phyloP scores from a whole-genome alignment of 2,888 invertebrate species.

The Orgyia antiqua region DNA sequence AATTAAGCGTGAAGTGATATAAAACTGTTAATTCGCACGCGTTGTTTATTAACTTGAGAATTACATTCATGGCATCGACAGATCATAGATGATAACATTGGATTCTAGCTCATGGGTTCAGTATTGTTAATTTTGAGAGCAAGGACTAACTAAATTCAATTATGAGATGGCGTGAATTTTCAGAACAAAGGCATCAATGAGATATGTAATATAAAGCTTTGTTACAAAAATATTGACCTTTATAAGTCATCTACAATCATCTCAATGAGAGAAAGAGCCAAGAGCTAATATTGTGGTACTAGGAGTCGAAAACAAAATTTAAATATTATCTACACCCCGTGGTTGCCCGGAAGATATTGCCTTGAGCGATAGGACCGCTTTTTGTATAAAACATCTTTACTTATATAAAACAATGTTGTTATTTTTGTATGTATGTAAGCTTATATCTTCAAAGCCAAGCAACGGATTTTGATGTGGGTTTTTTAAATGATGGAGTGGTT shows the following conservation, averaged over 20 bases:
- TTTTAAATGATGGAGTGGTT: too few species aligned
- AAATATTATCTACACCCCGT: too few species aligned
- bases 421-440: too few species aligned
- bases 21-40: conserved; percentile 19
- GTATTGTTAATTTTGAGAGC: conserved; percentile 21
- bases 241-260: conserved; percentile 30
- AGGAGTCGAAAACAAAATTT: too few species aligned
- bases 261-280: conserved; percentile 27
- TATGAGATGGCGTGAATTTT: conserved; percentile 14
- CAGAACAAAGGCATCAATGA: conserved; percentile 18
- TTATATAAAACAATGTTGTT: too few species aligned
- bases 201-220: conserved; percentile 12
- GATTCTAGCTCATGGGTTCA: conserved; percentile 21
- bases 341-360: too few species aligned
- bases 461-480: too few species aligned
- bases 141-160: conserved; percentile 22
- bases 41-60: conserved; percentile 22
- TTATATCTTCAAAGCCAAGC: too few species aligned
- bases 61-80: conserved; percentile 13
- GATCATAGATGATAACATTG: conserved; percentile 19
- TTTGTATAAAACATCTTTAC: too few species aligned
- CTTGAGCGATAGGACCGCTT: too few species aligned
- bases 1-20: too few species aligned
- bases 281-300: too few species aligned
- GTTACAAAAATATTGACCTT: conserved; percentile 8